phyloP scores from a whole-genome alignment of 1,140 invertebrate species.

The Drosophila ohnishii region DNA sequence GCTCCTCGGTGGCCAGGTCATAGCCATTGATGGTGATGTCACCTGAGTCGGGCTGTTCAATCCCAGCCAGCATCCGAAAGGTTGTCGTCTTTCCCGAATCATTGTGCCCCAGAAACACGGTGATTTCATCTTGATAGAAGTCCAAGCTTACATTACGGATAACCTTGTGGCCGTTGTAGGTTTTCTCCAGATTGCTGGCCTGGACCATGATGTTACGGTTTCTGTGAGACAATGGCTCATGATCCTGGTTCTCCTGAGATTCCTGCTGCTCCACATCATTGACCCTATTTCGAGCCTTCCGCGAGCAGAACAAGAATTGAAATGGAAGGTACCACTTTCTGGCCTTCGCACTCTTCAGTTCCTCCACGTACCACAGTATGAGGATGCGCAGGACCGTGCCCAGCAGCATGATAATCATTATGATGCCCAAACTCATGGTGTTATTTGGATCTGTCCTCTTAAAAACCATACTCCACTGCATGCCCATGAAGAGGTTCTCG shows the following conservation, averaged over 20 bases:
- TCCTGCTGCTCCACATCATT: constrained; percentile 12
- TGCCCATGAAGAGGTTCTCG: constrained; percentile 14
- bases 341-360: constrained; percentile 86
- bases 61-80: constrained; percentile 88
- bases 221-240: not conserved
- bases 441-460: constrained; percentile 87
- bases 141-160: constrained; percentile 89
- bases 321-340: constrained; percentile 89
- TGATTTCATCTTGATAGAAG: constrained; percentile 88
- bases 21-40: constrained; percentile 86
- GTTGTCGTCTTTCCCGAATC: constrained; percentile 86
- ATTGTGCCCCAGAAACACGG: constrained; percentile 88
- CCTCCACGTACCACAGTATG: constrained; percentile 88
- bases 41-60: constrained; percentile 86
- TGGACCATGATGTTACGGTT: constrained; percentile 25
- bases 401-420: constrained; percentile 84
- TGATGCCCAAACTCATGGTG: constrained; percentile 85
- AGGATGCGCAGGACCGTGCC: constrained; percentile 86
- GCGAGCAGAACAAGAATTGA: constrained; percentile 83
- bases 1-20: constrained; percentile 85
- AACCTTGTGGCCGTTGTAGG: constrained; percentile 84
- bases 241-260: not conserved
- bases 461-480: constrained; percentile 88
- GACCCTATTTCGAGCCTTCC: not conserved
- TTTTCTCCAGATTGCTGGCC: constrained; percentile 84